Conservation (phyloP, 1,140 invertebrate species). For the Lordiphosa collinella region DNA sequence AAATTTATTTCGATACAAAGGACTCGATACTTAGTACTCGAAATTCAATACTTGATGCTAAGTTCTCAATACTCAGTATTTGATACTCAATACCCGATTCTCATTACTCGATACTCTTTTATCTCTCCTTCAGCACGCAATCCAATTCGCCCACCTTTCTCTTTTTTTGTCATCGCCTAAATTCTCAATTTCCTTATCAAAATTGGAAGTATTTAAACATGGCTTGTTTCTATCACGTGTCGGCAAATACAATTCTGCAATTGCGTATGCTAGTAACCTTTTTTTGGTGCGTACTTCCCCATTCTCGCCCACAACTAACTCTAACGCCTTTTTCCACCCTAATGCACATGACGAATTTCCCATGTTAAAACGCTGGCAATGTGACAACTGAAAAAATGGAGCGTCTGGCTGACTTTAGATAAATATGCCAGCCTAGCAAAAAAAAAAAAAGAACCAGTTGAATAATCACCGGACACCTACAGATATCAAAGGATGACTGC, state of each 20-base stretch:
- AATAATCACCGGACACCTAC: conserved; percentile 30
- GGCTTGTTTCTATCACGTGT: conserved; percentile 52
- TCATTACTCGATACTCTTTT: too few relatives aligned
- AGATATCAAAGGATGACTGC: conserved; percentile 16
- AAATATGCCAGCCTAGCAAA: conserved; percentile 40
- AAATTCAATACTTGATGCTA: too few relatives aligned
- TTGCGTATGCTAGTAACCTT: neutral
- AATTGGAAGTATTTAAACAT: conserved; percentile 27
- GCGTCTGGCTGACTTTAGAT: conserved; percentile 40
- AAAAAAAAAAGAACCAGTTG: conserved; percentile 28
- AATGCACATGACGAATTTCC: conserved; percentile 57
- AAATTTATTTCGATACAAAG: too few relatives aligned
- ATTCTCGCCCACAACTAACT: neutral
- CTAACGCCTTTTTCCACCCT: neutral
- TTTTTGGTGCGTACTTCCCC: neutral
- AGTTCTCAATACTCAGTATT: too few relatives aligned
- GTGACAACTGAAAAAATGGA: conserved; percentile 37
- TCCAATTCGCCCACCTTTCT: too few relatives aligned
- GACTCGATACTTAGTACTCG: too few relatives aligned
- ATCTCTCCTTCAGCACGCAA: too few relatives aligned
- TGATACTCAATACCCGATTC: too few relatives aligned
- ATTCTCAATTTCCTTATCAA: conserved; percentile 30
- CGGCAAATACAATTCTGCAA: neutral
- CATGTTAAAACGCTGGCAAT: conserved; percentile 52
- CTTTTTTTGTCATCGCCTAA: too few relatives aligned